These are phyloP conservation scores for Camelus dromedarius DNA, from an alignment of 2,113 vertebrate species.

Conservation along the genomic window DNA sequence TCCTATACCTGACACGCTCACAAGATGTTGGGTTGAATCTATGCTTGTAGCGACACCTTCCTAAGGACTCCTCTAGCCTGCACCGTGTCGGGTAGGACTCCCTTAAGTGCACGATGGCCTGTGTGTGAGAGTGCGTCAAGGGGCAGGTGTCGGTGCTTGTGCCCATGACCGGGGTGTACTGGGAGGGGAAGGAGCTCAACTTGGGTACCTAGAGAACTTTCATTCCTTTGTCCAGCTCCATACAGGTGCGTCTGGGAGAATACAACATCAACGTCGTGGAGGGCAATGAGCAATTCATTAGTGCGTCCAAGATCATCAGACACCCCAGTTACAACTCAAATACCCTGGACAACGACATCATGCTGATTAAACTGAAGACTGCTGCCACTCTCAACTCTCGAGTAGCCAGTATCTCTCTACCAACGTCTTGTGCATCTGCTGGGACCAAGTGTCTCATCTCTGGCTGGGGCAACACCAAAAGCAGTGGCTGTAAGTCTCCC, in stretches of 20 bases:
- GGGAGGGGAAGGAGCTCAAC: neutral
- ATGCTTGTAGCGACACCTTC: neutral
- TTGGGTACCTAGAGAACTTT: accelerated
- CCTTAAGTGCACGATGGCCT: neutral
- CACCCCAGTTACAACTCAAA: conserved; percentile 58
- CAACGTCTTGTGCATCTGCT: conserved; percentile 83
- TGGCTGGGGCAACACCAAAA: conserved; percentile 89
- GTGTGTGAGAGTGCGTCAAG: neutral
- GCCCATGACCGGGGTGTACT: accelerated
- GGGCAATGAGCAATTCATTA: conserved; percentile 75
- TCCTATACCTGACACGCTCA: neutral
- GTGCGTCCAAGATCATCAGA: conserved; percentile 56
- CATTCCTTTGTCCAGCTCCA: neutral
- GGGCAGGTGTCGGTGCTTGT: neutral
- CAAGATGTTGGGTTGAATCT: neutral
- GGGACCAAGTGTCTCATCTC: conserved; percentile 87
- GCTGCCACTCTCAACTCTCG: conserved; percentile 85
- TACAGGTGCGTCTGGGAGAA: conserved; percentile 77
- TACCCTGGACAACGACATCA: conserved; percentile 89
- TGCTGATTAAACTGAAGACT: conserved; percentile 89
- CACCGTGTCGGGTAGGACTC: accelerated
- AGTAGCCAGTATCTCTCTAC: conserved; percentile 86
- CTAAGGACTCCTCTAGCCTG: neutral
- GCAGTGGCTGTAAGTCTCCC: conserved; percentile 78
- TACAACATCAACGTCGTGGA: conserved; percentile 60